phyloP scores from a whole-genome alignment of 2,113 vertebrate genomes.

The Piprites chloris region DNA sequence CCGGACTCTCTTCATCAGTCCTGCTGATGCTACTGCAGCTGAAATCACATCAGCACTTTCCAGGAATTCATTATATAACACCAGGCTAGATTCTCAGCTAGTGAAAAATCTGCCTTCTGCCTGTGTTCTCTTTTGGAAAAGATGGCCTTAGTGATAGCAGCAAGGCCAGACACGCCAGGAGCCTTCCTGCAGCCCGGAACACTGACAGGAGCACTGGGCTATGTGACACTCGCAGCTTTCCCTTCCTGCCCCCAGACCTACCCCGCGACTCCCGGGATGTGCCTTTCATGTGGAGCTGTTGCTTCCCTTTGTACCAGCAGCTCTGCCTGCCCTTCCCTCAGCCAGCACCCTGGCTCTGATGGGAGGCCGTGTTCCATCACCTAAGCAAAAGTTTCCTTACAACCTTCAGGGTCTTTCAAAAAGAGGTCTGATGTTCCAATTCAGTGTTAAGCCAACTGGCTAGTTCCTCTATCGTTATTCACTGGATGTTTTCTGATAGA shows the following conservation, averaged over 20 bases:
- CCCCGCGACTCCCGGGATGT: accelerated
- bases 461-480: not conserved
- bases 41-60: not conserved
- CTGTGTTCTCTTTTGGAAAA: not conserved
- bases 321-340: not conserved
- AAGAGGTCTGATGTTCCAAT: not conserved
- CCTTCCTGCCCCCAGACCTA: not conserved
- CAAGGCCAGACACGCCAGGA: not conserved
- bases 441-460: not conserved
- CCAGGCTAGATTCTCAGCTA: not conserved
- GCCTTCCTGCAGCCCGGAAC: not conserved
- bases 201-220: not conserved
- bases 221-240: not conserved
- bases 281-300: not conserved
- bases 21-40: not conserved
- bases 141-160: not conserved
- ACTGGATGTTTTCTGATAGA: not conserved
- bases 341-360: not conserved
- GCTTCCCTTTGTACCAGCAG: not conserved
- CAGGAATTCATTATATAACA: not conserved
- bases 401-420: not conserved
- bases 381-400: not conserved
- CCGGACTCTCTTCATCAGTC: not conserved
- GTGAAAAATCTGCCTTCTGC: not conserved
- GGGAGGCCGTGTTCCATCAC: not conserved